These are phyloP conservation scores for Itoplectis maculator DNA, from an alignment of 2,888 invertebrate genomes.

Conservation along the genomic window DNA sequence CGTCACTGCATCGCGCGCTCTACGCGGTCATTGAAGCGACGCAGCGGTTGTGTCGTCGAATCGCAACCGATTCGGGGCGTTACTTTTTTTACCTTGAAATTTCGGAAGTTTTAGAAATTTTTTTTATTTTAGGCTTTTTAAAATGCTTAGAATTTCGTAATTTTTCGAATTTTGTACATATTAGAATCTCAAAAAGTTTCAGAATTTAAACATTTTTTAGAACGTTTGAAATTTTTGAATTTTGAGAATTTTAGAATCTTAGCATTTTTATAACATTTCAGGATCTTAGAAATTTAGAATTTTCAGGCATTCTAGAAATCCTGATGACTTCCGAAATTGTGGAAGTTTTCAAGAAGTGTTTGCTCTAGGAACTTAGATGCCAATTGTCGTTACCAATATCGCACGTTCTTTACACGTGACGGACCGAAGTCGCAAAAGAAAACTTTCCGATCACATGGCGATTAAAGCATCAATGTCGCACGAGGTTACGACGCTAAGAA, in stretches of 20 bases:
- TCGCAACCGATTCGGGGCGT: not conserved
- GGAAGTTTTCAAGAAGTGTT: not conserved
- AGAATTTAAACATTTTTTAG: not conserved
- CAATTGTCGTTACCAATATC: too few relatives aligned
- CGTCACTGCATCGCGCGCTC: slow-evolving; percentile 2
- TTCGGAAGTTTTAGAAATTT: not conserved
- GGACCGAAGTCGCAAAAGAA: not conserved
- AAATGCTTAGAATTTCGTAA: not conserved
- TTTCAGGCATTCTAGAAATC: not conserved
- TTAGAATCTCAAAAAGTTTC: not conserved
- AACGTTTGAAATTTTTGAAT: not conserved
- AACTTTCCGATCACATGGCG: not conserved
- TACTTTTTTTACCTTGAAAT: not conserved
- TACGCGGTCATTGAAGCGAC: not conserved
- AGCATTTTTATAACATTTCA: not conserved
- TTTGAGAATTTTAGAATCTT: not conserved
- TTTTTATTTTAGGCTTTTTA: too few relatives aligned
- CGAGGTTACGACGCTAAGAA: not conserved
- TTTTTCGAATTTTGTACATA: not conserved
- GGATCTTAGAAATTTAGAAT: not conserved
- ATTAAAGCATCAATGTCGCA: not conserved
- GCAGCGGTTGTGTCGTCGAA: not conserved
- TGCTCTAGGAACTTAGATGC: too few relatives aligned
- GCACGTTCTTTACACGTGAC: not conserved
- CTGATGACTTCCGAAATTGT: not conserved